Percentiles rank a stretch among this genome's conserved stretches.
These are phyloP conservation scores for Phrynocephalus forsythii DNA, from an alignment of 2,797 vertebrate species.

Conservation along the genomic window DNA sequence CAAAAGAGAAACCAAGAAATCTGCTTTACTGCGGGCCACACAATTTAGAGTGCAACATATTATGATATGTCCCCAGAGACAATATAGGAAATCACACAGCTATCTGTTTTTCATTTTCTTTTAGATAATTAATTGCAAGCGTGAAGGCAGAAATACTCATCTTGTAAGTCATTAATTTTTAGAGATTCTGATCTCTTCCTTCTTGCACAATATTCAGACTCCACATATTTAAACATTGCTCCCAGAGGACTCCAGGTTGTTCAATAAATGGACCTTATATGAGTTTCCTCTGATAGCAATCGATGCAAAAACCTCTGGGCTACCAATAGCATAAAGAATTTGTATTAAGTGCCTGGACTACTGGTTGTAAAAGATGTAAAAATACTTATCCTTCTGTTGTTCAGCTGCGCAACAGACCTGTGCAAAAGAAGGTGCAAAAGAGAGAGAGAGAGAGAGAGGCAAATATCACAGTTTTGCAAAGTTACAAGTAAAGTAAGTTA, in stretches of 20 bases:
- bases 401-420: neutral
- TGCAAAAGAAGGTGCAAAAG: neutral
- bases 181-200: slow-evolving; percentile 31
- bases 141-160: slow-evolving; percentile 28
- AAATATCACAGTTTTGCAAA: neutral
- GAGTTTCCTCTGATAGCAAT: fast-evolving
- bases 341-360: neutral
- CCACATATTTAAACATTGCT: slow-evolving; percentile 44
- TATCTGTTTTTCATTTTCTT: slow-evolving; percentile 42
- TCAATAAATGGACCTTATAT: slow-evolving; percentile 18
- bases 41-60: neutral
- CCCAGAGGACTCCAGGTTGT: slow-evolving; percentile 41
- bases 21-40: slow-evolving; percentile 25
- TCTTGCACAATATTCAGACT: slow-evolving; percentile 43
- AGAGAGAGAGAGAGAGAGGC: neutral
- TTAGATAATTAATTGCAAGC: slow-evolving; percentile 32
- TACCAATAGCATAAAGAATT: neutral
- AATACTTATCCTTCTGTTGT: neutral
- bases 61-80: slow-evolving; percentile 30
- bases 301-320: slow-evolving; percentile 1
- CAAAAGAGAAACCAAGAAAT: neutral
- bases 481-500: neutral
- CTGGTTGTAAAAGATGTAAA: neutral
- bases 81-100: slow-evolving; percentile 33
- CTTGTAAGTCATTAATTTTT: slow-evolving; percentile 52